Conservation (phyloP, 2,888 invertebrate genomes). For the Zhengitettix transpicula region DNA sequence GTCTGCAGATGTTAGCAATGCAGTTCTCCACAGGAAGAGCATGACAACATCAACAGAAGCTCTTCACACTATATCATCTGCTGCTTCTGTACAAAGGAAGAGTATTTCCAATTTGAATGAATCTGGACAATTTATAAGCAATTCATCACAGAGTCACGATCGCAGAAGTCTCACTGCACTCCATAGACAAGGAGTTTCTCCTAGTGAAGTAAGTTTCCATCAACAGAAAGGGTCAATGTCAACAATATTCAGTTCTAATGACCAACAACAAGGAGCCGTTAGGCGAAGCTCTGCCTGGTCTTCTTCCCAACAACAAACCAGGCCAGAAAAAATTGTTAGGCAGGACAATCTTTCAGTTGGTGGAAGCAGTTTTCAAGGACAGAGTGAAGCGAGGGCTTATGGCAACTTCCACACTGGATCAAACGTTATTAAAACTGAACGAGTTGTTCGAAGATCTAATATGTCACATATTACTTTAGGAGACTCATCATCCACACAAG, state of each 20-base stretch:
- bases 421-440: constrained; percentile 13
- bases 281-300: constrained; percentile 32
- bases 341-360: constrained; percentile 55
- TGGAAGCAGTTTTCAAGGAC: constrained; percentile 46
- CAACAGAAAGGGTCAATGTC: constrained; percentile 15
- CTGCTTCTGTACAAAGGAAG: constrained; percentile 55
- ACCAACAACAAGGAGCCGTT: constrained; percentile 26
- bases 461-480: constrained; percentile 61
- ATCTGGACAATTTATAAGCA: constrained; percentile 48
- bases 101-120: constrained; percentile 66
- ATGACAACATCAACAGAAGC: constrained; percentile 51
- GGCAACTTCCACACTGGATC: constrained; percentile 35
- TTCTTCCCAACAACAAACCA: constrained; percentile 33
- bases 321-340: constrained; percentile 41
- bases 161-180: constrained; percentile 63
- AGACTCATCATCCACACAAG: constrained; percentile 32
- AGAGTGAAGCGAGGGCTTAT: constrained; percentile 48
- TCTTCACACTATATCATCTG: constrained; percentile 49
- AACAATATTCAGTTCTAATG: constrained; percentile 31
- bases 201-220: constrained; percentile 3
- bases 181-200: constrained; percentile 40
- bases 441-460: constrained; percentile 36
- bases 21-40: constrained; percentile 62
- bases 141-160: constrained; percentile 47
- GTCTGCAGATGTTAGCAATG: constrained; percentile 54